Evolutionary conservation across 2,888 invertebrate species (phyloP), one percentile per base, ranked within the genome.

Genomic region (Chrysomela aeneicollis): DNA sequence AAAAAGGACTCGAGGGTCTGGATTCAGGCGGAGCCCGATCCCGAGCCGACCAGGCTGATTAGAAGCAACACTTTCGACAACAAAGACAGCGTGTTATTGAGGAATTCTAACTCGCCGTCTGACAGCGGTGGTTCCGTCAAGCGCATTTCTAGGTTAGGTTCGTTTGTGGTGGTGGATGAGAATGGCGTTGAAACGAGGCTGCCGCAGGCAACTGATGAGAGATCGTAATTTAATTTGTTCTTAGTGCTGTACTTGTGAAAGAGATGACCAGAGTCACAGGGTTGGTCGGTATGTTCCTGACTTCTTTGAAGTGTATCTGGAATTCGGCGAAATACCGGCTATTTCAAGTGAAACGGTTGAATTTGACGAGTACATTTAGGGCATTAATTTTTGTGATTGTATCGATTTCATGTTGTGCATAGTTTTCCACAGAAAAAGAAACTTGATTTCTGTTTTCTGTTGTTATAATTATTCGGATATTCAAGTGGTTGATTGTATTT

Each of bases 41-140:
- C 66, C 35, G 74, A 80, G 82, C 83, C 71, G 10, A 69, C 85
- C 0, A 83, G 84, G 70, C 77, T 89, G 30, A 86, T 87, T 21
- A 66, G 89, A 37, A 89, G 89, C 71, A 89, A 88, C 3, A 90
- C 90, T 0, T 90, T 90, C 77, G 89, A 89, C 71, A 88, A 88
- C 63, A 78, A 77, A 68, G 74, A 76, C 54, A 8, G 72, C 8
- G 73, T 74, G 69, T 80, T 69, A 18, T 61, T 77, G 47, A 74
- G 76, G 17, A 73, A 69, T 42, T 74, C 71, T 17, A 73, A 68
- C 35, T 74, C 71, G 52, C 68, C 62, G 2, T 60, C 66, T 26
- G 71, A 69, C 15, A 81, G 80, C n/a, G 74, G 72, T 18, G 80
- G 81, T 57, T 71, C 78, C 4, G 75, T 81, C 9, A 85, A 85